Evolutionary conservation across 1,140 invertebrate species (phyloP).

Genomic region (Homalodisca vitripennis): DNA sequence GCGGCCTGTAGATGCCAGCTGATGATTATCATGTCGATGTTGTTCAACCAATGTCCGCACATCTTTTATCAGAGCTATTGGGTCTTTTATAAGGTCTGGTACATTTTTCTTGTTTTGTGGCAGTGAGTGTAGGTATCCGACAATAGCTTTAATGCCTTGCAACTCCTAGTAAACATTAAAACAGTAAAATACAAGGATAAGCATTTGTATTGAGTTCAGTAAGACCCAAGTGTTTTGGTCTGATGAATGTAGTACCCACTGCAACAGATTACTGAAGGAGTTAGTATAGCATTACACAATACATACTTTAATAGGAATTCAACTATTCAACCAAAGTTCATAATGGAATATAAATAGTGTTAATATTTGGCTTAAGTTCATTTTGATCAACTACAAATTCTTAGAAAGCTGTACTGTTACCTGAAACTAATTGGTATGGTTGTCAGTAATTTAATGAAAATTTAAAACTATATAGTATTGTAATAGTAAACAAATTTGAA

Average conservation of each 20-base stretch:
- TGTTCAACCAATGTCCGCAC: conserved; percentile 83
- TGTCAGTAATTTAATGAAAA: too few relatives aligned
- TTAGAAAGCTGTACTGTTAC: too few relatives aligned
- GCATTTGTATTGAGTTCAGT: neutral
- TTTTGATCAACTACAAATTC: too few relatives aligned
- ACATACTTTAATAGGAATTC: neutral
- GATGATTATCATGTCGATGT: conserved; percentile 78
- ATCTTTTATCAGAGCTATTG: conserved; percentile 85
- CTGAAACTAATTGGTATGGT: too few relatives aligned
- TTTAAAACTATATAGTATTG: too few relatives aligned
- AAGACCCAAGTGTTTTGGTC: too few relatives aligned
- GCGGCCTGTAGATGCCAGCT: neutral
- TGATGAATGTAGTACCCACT: too few relatives aligned
- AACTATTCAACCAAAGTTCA: neutral
- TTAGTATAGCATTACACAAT: neutral
- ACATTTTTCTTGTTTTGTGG: conserved; percentile 89
- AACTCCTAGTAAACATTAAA: conserved; percentile 62
- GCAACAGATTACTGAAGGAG: neutral
- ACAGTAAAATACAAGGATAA: neutral
- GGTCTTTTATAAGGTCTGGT: conserved; percentile 86
- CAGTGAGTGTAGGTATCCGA: conserved; percentile 86
- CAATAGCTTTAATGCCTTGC: conserved; percentile 87
- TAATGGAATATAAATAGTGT: too few relatives aligned
- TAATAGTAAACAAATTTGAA: too few relatives aligned
- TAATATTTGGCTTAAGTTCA: too few relatives aligned